Base-by-base conservation (phyloP, 2,888 invertebrate genomes). In the Ophion ventricosus region DNA sequence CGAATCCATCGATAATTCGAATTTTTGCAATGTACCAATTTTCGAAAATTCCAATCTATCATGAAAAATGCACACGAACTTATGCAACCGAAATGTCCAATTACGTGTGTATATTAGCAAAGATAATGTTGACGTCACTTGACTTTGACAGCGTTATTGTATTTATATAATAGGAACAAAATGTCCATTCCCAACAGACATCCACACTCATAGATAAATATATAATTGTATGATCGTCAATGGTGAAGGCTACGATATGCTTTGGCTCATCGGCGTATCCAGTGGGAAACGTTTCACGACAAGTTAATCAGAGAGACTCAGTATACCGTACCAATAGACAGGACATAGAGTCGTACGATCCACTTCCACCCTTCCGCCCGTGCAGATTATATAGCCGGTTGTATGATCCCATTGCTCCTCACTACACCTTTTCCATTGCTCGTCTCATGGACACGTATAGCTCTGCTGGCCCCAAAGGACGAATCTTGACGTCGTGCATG, bases 401-500 rank as follows among this genome's bases (percentile, higher is more conserved):
- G 49, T 17, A 17, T 17, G 26, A 49, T 69, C 43, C 63, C 70
- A 69, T 69, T 70, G 56, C 81, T 61, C 63, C 66, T 17, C 74
- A 29, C 63, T 59, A 10, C 74, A 29, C 35, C 70, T 66, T 49
- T 72, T 72, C 63, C 70, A 69, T 69, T 70, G 56, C 81, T 61
- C 63, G 43, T 61, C 43, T 80, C 23, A n/a, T 3, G n/a, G 54
- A 49, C 89, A 88, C 89, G 88, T 88, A 88, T 43, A 57, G 17
- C 17, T 43, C 57, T 43, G 5, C 29, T 49, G 20, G 73, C 64
- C 72, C 79, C 79, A 73, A 66, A 80, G 79, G 79, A 54, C 64
- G 54, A 57, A 80, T 49, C 73, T 73, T 73, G 43, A 25, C 61
- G 56, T 29, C 57, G 23, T 25, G 25, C 64, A 14, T 25, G 20